Percentiles rank a stretch among this genome's conserved stretches.
Conservation (phyloP, 1,140 invertebrate species). For the Hylaeus volcanicus region DNA sequence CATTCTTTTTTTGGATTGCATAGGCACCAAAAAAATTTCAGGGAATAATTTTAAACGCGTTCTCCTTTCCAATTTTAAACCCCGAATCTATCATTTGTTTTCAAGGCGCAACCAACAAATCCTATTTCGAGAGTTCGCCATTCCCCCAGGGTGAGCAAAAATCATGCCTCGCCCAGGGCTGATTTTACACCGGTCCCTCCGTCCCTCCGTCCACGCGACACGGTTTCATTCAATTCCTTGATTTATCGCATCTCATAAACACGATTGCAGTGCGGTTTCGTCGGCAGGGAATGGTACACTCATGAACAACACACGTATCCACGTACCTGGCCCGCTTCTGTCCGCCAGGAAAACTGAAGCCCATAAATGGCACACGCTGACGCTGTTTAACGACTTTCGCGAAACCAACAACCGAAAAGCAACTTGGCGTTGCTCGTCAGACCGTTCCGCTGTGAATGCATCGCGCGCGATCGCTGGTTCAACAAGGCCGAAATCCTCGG, state of each 20-base stretch:
- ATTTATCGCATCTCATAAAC: slow-evolving; percentile 39
- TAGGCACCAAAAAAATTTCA: too few species aligned
- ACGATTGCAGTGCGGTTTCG: slow-evolving; percentile 25
- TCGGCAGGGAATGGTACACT: neutral
- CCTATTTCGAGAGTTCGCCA: too few species aligned
- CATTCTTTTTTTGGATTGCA: too few species aligned
- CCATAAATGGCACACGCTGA: slow-evolving; percentile 39
- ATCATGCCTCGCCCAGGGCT: neutral
- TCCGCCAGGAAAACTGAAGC: slow-evolving; percentile 33
- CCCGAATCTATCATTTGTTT: too few species aligned
- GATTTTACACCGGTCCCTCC: neutral
- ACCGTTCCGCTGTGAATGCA: neutral
- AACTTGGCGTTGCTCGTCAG: slow-evolving; percentile 17
- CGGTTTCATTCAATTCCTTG: slow-evolving; percentile 18
- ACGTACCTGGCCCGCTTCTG: neutral
- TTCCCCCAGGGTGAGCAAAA: neutral
- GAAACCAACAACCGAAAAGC: slow-evolving; percentile 24
- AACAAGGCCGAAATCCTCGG: neutral
- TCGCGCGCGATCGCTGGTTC: neutral
- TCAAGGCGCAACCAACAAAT: too few species aligned
- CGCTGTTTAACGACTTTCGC: slow-evolving; percentile 40
- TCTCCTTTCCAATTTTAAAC: too few species aligned
- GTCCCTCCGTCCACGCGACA: neutral
- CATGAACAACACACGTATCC: neutral
- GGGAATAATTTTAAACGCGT: too few species aligned